Base-by-base conservation (phyloP, 2,888 invertebrate species). In the Tetragnatha montana region DNA sequence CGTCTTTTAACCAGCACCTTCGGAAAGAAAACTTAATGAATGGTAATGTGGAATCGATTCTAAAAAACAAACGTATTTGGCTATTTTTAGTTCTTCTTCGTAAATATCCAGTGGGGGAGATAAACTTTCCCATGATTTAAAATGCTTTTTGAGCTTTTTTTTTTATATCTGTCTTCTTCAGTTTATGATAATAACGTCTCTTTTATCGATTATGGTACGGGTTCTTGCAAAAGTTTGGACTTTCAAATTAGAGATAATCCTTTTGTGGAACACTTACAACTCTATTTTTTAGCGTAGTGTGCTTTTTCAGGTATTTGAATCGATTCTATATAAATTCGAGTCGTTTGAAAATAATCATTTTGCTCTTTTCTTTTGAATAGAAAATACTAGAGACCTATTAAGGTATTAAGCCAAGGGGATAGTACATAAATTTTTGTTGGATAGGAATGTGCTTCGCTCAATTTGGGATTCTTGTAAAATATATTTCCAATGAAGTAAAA, bases 201-300 rank as follows among this genome's bases (percentile, higher is more conserved):
- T 17, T 60, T 60, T 60, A 60, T 60, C 60, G 60, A 60, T 60
- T 60, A 10, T 17, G 60, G 12, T 17, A 60, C 6, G 60, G 17
- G 60, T 60, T 60, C 60, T 17, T 17, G 60, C 60, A 10, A 60
- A n/a, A 60, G 60, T 60, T 60, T 60, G 60, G 60, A 60, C 12
- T 60, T 60, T 60, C 60, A 60, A 60, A 60, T 60, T 60, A 60
- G 60, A 60, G 60, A 60, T 60, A 60, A 60, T 60, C 60, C 60
- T 60, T 60, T 60, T 60, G 8, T 8, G 17, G 60, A 60, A 60
- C 60, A 60, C 60, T 60, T 60, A 4, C 4, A 12, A 17, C 14
- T 60, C 60, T 60, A 17, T 60, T 60, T 60, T 60, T 60, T 17
- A 60, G 60, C 4, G 60, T 17, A 60, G 60, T 60, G 12, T 17